Percentiles rank a stretch among this genome's conserved stretches.
phyloP scores from a whole-genome alignment of 1,140 invertebrate genomes.

The Lysiphlebus fabarum region DNA sequence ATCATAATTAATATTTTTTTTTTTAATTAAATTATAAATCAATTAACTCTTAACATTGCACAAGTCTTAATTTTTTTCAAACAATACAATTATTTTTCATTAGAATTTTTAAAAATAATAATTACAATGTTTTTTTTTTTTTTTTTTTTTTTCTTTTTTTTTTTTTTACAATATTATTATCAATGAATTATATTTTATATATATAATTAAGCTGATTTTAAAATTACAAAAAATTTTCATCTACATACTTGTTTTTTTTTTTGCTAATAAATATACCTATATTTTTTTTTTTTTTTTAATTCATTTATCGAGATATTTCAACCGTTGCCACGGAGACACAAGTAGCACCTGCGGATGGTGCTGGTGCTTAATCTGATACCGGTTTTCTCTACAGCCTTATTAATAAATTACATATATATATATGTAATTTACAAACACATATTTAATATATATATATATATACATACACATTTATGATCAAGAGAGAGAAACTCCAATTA shows the following conservation, averaged over 20 bases:
- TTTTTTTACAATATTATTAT: too few species aligned
- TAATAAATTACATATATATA: constrained; percentile 45
- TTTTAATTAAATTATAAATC: not conserved
- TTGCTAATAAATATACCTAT: too few species aligned
- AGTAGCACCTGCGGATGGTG: constrained; percentile 35
- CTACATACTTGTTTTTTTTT: too few species aligned
- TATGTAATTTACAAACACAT: constrained; percentile 2
- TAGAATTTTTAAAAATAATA: not conserved
- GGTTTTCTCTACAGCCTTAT: constrained; percentile 46
- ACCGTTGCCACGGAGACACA: constrained; percentile 12
- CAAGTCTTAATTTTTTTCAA: too few species aligned
- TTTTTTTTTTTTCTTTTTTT: too few species aligned
- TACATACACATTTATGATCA: not conserved
- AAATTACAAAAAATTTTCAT: too few species aligned
- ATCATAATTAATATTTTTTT: not conserved
- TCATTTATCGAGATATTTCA: constrained; percentile 7
- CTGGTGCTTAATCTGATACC: constrained; percentile 45
- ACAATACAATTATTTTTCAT: not conserved
- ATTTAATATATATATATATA: constrained; percentile 25
- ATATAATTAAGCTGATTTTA: too few species aligned
- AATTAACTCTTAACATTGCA: not conserved
- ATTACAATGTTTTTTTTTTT: not conserved
- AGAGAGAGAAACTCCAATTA: not conserved
- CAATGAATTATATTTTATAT: too few species aligned
- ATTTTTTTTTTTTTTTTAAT: not conserved